Percentiles rank a stretch among this genome's conserved stretches.
These are phyloP conservation scores for Eristalis intricaria DNA, from an alignment of 2,888 invertebrate species.

Conservation along the genomic window DNA sequence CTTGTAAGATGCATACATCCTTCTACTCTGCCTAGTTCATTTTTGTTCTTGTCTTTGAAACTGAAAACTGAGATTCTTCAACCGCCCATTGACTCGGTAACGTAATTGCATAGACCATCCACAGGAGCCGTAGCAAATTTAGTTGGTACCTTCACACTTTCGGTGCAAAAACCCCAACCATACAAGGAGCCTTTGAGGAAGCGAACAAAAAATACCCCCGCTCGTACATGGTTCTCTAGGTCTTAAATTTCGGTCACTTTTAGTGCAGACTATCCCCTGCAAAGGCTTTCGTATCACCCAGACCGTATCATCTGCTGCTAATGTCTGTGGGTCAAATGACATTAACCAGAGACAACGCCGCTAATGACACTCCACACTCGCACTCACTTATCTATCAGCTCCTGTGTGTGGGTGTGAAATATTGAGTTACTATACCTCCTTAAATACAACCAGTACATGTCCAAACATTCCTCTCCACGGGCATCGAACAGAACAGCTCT, in stretches of 20 bases:
- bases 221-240: neutral
- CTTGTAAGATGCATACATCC: no score
- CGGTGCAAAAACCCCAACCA: neutral
- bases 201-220: neutral
- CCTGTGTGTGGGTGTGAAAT: slow-evolving; percentile 1
- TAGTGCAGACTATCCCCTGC: neutral
- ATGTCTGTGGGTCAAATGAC: slow-evolving; percentile 31
- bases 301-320: neutral
- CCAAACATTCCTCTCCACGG: neutral
- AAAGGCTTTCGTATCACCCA: neutral
- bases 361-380: neutral
- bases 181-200: neutral
- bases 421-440: slow-evolving; percentile 26
- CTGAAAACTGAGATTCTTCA: no score
- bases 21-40: no score
- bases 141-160: no score
- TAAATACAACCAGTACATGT: neutral
- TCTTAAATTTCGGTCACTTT: neutral
- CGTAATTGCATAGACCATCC: no score
- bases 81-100: no score
- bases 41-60: no score
- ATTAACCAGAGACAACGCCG: slow-evolving; percentile 13
- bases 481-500: neutral
- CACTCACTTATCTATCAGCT: no score
- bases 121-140: no score